A percentile compares a stretch with the other conserved stretches of the same genome.
These are phyloP conservation scores for Hylaeus anthracinus DNA, from an alignment of 1,140 invertebrate genomes.

Conservation along the genomic window DNA sequence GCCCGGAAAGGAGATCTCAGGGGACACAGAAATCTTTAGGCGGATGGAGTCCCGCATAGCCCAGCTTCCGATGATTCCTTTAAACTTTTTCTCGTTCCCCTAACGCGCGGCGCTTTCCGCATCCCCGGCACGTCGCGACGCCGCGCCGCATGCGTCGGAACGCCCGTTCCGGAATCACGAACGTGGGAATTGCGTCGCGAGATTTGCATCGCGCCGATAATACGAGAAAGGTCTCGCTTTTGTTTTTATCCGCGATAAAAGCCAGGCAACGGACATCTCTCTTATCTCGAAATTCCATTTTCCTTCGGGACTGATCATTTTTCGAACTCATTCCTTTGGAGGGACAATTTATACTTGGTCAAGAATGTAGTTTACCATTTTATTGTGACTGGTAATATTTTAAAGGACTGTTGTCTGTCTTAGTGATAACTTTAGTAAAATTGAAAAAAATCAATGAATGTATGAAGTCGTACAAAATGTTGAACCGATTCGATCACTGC, in stretches of 20 bases:
- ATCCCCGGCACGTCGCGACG: slow-evolving; percentile 41
- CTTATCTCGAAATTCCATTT: neutral
- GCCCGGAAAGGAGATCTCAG: slow-evolving; percentile 29
- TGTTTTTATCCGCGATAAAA: neutral
- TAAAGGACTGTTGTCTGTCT: too few relatives aligned
- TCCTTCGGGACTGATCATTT: neutral
- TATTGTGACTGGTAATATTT: too few relatives aligned
- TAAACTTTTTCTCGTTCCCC: slow-evolving; percentile 43
- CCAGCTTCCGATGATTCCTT: slow-evolving; percentile 36
- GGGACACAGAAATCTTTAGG: slow-evolving; percentile 36
- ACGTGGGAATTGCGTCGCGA: slow-evolving; percentile 29
- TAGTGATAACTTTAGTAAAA: too few relatives aligned
- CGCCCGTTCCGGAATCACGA: slow-evolving; percentile 24
- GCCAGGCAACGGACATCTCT: neutral
- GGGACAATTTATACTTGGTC: too few relatives aligned
- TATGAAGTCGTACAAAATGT: too few relatives aligned
- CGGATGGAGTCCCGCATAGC: slow-evolving; percentile 30
- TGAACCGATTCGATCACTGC: too few relatives aligned
- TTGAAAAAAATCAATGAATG: too few relatives aligned
- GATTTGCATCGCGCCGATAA: slow-evolving; percentile 46
- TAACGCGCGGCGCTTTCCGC: slow-evolving; percentile 9
- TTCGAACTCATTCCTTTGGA: too few relatives aligned
- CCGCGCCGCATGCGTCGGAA: slow-evolving; percentile 3
- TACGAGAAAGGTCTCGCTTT: slow-evolving; percentile 1
- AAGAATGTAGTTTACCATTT: too few relatives aligned